A percentile compares a stretch with the other conserved stretches of the same genome.
phyloP scores from a whole-genome alignment of 1,140 invertebrate species.

The Trypoxylus dichotomus region DNA sequence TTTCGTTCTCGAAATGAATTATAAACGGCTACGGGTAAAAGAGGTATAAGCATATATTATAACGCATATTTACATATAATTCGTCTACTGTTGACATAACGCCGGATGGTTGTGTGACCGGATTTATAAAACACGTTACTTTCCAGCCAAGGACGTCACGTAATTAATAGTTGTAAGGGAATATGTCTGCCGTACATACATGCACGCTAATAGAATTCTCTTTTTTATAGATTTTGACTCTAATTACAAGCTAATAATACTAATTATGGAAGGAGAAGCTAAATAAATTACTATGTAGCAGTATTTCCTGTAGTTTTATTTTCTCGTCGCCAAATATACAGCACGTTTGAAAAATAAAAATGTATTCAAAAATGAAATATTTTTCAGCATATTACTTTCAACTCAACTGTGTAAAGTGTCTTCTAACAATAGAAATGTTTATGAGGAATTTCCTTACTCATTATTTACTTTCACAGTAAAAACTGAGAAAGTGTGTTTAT shows the following conservation, averaged over 20 bases:
- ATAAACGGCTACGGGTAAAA: neutral
- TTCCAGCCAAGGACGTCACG: neutral
- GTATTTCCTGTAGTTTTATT: neutral
- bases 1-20: neutral
- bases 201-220: neutral
- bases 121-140: neutral
- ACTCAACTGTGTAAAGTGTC: too few relatives aligned
- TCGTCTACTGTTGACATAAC: neutral
- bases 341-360: too few relatives aligned
- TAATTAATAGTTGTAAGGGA: neutral
- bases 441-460: too few relatives aligned
- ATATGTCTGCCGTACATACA: neutral
- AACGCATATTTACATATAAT: neutral
- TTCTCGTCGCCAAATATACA: too few relatives aligned
- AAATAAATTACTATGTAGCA: neutral
- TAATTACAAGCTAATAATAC: neutral
- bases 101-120: neutral
- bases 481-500: too few relatives aligned
- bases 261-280: neutral
- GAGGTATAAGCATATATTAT: neutral
- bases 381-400: too few relatives aligned
- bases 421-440: too few relatives aligned
- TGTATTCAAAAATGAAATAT: too few relatives aligned
- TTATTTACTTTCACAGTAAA: too few relatives aligned
- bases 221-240: neutral